Evolutionary conservation across 2,888 invertebrate genomes (phyloP), one percentile per base, ranked within the genome.

Genomic region (Drosophila mulleri): DNA sequence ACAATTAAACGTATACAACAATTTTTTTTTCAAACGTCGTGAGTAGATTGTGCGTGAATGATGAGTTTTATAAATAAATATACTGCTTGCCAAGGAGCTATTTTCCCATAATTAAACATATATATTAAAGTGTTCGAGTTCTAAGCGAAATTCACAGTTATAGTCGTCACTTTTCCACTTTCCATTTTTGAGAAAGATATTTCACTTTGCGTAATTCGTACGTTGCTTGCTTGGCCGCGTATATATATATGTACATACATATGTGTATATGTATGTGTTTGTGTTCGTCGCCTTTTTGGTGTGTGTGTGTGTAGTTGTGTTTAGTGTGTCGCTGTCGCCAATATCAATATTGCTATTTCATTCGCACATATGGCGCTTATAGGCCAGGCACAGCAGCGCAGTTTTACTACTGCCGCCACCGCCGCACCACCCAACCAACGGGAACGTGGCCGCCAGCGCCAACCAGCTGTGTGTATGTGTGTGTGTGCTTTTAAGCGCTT

Each of bases 141-240:
- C 70, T 67, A 39, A 63, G 48, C 50, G 41, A 75, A 67, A 74
- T 67, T 66, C 54, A 69, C 23, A 83, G 67, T 59, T 63, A 54
- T 54, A 71, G 52, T 80, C 82, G 76, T 73, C 85, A 77, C 78
- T 82, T 90, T 90, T 84, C 73, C 80, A 83, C 84, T 90, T 91
- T 90, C 86, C 86, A 86, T 89, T 90, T 78, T 91, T 85, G 82
- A 87, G 81, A 65, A 82, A 86, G 83, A 86, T 89, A 84, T 90
- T 88, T 90, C 73, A 88, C 88, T 91, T 92, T 91, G 91, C 92
- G 90, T 91, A 92, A 91, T 91, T 92, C 86, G 82, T 91, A 81
- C 83, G 73, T 83, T 83, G 82, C 65, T 68, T 71, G 84, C 72
- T 75, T 76, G 72, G 69, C 72, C 68, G 76, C 68, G 66, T 74